phyloP scores from a whole-genome alignment of 2,888 invertebrate genomes.

The Loripinus fragilis region DNA sequence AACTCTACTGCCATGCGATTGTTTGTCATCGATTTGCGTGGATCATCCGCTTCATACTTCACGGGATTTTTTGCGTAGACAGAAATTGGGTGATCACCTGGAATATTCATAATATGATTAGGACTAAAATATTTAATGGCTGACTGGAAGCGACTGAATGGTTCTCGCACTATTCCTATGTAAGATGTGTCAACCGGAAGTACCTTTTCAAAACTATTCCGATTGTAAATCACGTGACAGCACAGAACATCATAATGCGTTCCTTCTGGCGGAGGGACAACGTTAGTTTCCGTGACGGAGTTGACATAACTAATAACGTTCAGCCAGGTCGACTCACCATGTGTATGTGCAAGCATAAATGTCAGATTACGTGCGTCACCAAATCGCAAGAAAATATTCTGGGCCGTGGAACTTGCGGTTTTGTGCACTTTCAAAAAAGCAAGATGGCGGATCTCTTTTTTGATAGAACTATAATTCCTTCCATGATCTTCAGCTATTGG shows the following conservation, averaged over 20 bases:
- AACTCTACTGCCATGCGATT: slow-evolving; percentile 65
- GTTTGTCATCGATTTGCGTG: slow-evolving; percentile 51
- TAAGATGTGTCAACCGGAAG: slow-evolving; percentile 63
- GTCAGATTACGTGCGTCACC: slow-evolving; percentile 59
- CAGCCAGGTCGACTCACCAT: slow-evolving; percentile 46
- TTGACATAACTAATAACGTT: slow-evolving; percentile 60
- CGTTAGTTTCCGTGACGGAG: slow-evolving; percentile 41
- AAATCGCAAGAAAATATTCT: slow-evolving; percentile 64
- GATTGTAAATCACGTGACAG: slow-evolving; percentile 68
- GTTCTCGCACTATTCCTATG: slow-evolving; percentile 68
- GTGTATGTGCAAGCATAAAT: slow-evolving; percentile 55
- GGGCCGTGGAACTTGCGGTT: slow-evolving; percentile 66
- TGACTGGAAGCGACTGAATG: slow-evolving; percentile 62
- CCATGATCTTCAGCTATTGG: neutral
- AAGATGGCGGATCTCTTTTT: slow-evolving; percentile 42
- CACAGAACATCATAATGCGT: slow-evolving; percentile 67
- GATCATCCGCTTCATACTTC: slow-evolving; percentile 56
- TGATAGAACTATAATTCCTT: neutral
- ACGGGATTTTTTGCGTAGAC: slow-evolving; percentile 56
- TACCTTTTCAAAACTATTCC: slow-evolving; percentile 39
- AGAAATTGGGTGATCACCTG: slow-evolving; percentile 42
- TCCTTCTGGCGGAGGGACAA: slow-evolving; percentile 51
- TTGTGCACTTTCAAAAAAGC: slow-evolving; percentile 70
- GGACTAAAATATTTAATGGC: slow-evolving; percentile 55
- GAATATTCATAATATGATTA: slow-evolving; percentile 48